These are phyloP conservation scores for Enteromius treurensis DNA, from an alignment of 2,797 vertebrate genomes.

Conservation along the genomic window DNA sequence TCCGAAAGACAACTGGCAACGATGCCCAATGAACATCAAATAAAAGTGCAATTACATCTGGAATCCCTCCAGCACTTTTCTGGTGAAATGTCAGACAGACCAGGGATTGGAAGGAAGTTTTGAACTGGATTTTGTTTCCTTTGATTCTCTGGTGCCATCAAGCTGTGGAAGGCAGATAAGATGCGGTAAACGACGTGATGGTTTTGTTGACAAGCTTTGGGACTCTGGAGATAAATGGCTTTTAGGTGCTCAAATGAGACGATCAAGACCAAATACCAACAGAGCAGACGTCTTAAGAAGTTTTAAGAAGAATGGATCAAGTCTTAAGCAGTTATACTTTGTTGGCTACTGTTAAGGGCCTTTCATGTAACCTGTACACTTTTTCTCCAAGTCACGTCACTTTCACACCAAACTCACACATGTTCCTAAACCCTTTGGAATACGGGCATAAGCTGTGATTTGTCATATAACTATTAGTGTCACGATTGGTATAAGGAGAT, in stretches of 20 bases:
- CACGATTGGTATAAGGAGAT: too few species aligned
- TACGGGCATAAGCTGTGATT: neutral
- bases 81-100: constrained; percentile 39
- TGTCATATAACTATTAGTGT: neutral
- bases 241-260: constrained; percentile 24
- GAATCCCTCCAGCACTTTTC: constrained; percentile 57
- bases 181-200: constrained; percentile 12
- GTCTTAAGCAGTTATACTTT: neutral
- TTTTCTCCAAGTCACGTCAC: neutral
- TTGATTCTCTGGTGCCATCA: constrained; percentile 41
- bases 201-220: constrained; percentile 16
- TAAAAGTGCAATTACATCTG: constrained; percentile 59
- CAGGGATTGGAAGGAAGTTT: constrained; percentile 20
- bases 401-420: neutral
- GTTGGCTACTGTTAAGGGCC: neutral
- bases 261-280: constrained; percentile 14
- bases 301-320: neutral
- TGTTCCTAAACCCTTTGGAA: neutral
- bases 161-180: constrained; percentile 41
- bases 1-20: constrained; percentile 56
- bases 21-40: constrained; percentile 57
- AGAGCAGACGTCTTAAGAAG: neutral
- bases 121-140: constrained; percentile 33
- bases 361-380: neutral
- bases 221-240: constrained; percentile 6